A percentile compares a stretch with the other conserved stretches of the same genome.
Evolutionary conservation across 2,797 vertebrate genomes (phyloP).

Genomic region (Danio albolineatus): DNA sequence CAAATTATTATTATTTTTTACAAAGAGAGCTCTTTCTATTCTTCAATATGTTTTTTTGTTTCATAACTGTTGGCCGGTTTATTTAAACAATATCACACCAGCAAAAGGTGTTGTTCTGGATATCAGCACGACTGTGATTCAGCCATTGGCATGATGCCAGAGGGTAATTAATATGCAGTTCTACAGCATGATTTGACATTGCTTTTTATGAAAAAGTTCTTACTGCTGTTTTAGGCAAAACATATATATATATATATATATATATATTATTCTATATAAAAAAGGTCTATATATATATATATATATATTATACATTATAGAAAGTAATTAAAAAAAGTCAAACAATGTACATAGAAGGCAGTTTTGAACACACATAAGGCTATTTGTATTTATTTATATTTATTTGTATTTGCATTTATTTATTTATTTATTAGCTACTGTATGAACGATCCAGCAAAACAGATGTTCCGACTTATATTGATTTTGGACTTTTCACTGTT

Average conservation of each 20-base stretch:
- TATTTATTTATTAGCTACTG: not conserved
- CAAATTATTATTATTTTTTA: conserved; percentile 39
- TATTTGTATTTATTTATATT: too few species aligned
- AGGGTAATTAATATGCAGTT: conserved; percentile 15
- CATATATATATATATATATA: too few species aligned
- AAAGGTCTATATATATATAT: too few species aligned
- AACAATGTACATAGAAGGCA: not conserved
- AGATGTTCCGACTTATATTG: not conserved
- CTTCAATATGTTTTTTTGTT: conserved; percentile 8
- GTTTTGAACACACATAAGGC: not conserved
- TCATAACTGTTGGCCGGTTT: conserved; percentile 27
- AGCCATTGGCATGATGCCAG: not conserved
- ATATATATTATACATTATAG: not conserved
- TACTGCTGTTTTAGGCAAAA: not conserved
- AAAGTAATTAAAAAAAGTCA: not conserved
- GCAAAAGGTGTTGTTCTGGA: conserved; percentile 21
- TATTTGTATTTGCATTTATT: too few species aligned
- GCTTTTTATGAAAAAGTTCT: not conserved
- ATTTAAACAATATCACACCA: conserved; percentile 22
- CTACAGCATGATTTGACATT: not conserved
- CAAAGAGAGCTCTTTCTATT: conserved; percentile 24
- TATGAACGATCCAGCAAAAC: not conserved
- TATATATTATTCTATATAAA: too few species aligned
- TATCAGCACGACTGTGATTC: conserved; percentile 6
- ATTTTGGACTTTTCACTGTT: not conserved